These are phyloP conservation scores for Mamestra brassicae DNA, from an alignment of 2,888 invertebrate genomes.

Conservation along the genomic window DNA sequence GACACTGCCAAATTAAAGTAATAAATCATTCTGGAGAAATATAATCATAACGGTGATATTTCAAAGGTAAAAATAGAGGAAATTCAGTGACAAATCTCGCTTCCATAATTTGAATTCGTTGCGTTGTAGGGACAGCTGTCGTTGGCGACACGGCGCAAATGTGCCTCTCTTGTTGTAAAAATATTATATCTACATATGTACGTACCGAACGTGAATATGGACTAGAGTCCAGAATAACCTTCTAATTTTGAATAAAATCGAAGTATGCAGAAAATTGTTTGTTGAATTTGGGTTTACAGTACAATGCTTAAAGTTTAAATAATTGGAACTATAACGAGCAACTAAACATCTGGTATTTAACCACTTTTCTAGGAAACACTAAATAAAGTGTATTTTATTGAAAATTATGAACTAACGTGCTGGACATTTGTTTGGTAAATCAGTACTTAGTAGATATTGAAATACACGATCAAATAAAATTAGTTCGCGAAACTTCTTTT, in stretches of 20 bases:
- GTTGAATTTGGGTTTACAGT: not conserved
- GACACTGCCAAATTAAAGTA: constrained; percentile 59
- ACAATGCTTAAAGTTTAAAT: not conserved
- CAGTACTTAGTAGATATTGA: not conserved
- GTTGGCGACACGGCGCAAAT: constrained; percentile 68
- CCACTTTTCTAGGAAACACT: not conserved
- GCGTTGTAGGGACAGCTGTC: constrained; percentile 78
- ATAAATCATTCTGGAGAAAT: constrained; percentile 64
- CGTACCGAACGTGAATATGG: constrained; percentile 1
- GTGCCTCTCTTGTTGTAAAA: constrained; percentile 72
- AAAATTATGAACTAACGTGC: not conserved
- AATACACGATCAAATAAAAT: not conserved
- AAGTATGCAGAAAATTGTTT: not conserved
- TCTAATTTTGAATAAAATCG: not conserved
- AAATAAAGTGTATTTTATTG: not conserved
- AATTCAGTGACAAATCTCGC: constrained; percentile 73
- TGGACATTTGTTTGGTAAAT: too few species aligned
- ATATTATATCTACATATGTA: constrained; percentile 63
- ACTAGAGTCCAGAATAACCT: constrained; percentile 10
- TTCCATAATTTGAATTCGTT: constrained; percentile 77
- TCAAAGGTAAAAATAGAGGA: constrained; percentile 67
- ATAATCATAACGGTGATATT: constrained; percentile 62
- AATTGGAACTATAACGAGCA: not conserved
- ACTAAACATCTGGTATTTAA: not conserved
- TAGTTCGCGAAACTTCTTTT: not conserved